Base-by-base conservation (phyloP, 2,113 vertebrate genomes). In the Vimba vimba region DNA sequence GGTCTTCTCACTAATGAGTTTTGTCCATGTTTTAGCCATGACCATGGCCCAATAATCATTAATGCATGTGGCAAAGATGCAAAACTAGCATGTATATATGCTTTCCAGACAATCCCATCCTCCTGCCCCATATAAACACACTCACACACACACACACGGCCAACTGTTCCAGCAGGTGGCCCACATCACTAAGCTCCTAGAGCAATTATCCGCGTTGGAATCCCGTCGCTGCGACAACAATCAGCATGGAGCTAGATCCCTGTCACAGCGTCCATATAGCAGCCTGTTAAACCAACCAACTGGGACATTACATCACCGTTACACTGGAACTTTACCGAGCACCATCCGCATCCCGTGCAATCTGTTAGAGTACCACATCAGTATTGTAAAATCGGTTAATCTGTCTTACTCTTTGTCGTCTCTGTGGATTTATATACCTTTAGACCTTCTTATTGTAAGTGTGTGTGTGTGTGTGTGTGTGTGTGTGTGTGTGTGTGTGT, bases 161-260 rank as follows among this genome's bases (percentile, higher is more conserved):
- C 93, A 93, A 94, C 92, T 94, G 94, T 92, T 93, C 90, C 55
- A 86, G 93, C 95, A 95, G 94, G 93, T 95, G 94, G 93, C 94
- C 93, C 81, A 81, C 91, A 86, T 90, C 80, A 88, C 94, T 95
- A 95, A 95, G 91, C 93, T 92, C 93, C 91, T 94, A 91, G 91
- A 92, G 94, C 93, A 94, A 93, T 95, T 95, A 95, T 95, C 92
- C 93, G 90, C 87, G 60, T 91, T 88, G 92, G 92, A 92, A 93
- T 94, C 91, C 92, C 81, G 90, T 93, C 89, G 90, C 92, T 89
- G 92, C 86, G 85, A 94, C 93, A 92, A 93, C 92, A 93, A 91
- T 90, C 89, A 86, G 91, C 91, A 88, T 87, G 90, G 88, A 60
- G 60, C 89, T 78, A 76, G 87, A 86, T 82, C 64, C 79, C 86